Percentiles rank a stretch among this genome's conserved stretches.
Evolutionary conservation across 2,797 vertebrate genomes (phyloP).

Genomic region (Mormyrus proboscirostris): DNA sequence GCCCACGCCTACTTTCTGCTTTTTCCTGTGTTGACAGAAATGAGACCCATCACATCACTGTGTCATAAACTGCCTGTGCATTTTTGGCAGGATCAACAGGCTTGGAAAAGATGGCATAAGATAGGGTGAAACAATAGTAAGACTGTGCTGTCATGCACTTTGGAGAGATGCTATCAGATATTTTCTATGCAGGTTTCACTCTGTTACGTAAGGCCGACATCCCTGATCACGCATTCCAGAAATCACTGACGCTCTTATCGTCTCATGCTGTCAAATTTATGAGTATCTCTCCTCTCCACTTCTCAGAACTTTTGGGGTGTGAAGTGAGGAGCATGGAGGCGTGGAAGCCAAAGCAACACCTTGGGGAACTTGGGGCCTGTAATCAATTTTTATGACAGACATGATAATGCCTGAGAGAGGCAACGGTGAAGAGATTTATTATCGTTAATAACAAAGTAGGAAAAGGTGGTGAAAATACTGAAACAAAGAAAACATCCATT

Average conservation of each 20-base stretch:
- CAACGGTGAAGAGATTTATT: background rate
- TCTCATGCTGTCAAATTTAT: background rate
- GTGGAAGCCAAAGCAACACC: background rate
- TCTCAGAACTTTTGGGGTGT: background rate
- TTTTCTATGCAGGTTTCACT: background rate
- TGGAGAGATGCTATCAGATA: background rate
- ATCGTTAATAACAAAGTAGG: background rate
- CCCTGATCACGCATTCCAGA: background rate
- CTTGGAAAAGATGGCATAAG: background rate
- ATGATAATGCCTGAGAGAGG: background rate
- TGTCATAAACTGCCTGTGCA: background rate
- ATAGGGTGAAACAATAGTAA: background rate
- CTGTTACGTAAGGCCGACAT: background rate
- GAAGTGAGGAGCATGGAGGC: background rate
- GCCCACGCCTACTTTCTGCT: background rate
- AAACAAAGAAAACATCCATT: background rate
- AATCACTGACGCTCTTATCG: background rate
- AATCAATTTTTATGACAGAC: background rate
- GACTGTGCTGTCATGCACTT: background rate
- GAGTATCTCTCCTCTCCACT: background rate
- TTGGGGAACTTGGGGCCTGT: background rate
- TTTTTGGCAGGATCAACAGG: background rate
- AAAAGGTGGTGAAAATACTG: background rate
- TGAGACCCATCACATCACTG: background rate
- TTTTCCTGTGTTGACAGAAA: background rate